A percentile compares a stretch with the other conserved stretches of the same genome.
These are phyloP conservation scores for Leucophenga maculata DNA, from an alignment of 2,888 invertebrate genomes.

Conservation along the genomic window DNA sequence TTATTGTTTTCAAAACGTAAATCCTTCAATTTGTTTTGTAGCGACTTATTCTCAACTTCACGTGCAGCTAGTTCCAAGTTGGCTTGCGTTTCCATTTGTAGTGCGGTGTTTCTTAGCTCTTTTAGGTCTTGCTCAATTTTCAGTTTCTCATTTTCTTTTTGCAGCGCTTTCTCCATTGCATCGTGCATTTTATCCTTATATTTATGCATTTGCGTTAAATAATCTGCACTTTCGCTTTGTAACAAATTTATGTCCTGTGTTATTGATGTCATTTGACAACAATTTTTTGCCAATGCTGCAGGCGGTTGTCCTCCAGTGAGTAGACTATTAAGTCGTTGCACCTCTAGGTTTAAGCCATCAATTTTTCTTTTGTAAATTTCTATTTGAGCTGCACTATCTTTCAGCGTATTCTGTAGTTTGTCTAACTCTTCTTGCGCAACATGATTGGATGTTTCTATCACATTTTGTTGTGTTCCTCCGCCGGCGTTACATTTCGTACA, in stretches of 20 bases:
- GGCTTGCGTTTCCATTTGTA: conserved; percentile 84
- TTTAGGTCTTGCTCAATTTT: conserved; percentile 80
- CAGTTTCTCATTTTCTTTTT: conserved; percentile 82
- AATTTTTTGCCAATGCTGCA: conserved; percentile 78
- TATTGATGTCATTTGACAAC: conserved; percentile 75
- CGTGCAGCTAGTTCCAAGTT: conserved; percentile 79
- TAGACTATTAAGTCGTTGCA: conserved; percentile 78
- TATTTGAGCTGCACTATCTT: conserved; percentile 71
- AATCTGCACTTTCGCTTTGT: conserved; percentile 75
- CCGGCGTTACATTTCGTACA: conserved; percentile 68
- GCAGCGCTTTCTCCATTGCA: conserved; percentile 84
- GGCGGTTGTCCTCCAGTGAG: conserved; percentile 82
- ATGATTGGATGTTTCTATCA: conserved; percentile 54
- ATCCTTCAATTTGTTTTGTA: conserved; percentile 55
- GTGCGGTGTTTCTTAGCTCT: conserved; percentile 82
- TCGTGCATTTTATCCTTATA: conserved; percentile 76
- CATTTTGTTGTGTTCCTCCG: conserved; percentile 50
- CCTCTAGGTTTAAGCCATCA: conserved; percentile 78
- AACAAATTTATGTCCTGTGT: conserved; percentile 76
- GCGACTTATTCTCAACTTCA: conserved; percentile 70
- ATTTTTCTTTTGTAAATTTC: conserved; percentile 72
- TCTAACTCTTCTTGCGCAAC: conserved; percentile 64
- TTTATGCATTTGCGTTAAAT: conserved; percentile 60
- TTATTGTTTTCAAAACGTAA: conserved; percentile 39
- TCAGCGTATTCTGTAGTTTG: conserved; percentile 71